These are phyloP conservation scores for Garra rufa DNA, from an alignment of 2,113 vertebrate genomes.

Conservation along the genomic window DNA sequence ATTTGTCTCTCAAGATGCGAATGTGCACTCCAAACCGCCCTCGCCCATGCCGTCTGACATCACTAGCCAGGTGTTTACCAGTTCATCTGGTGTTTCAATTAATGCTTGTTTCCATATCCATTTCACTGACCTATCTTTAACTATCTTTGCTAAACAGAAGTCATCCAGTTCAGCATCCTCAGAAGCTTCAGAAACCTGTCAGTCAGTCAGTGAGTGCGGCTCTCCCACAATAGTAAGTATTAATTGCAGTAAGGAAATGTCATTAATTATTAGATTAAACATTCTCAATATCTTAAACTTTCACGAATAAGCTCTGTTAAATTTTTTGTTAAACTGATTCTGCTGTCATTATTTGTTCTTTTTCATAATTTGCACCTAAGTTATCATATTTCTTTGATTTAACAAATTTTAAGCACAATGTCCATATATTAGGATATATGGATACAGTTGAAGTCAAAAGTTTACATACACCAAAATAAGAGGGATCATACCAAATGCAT, in stretches of 20 bases:
- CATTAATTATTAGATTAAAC: not conserved
- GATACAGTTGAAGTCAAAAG: too few relatives aligned
- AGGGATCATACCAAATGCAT: too few relatives aligned
- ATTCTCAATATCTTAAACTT: not conserved
- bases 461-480: too few relatives aligned
- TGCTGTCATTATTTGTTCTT: not conserved
- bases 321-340: not conserved
- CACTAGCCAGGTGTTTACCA: constrained; percentile 88
- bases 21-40: constrained; percentile 92
- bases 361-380: not conserved
- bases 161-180: constrained; percentile 98
- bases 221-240: constrained; percentile 95
- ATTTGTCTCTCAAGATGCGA: constrained; percentile 94
- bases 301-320: not conserved
- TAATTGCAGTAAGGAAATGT: not conserved
- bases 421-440: not conserved
- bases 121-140: constrained; percentile 28
- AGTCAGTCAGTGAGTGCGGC: constrained; percentile 97
- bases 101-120: constrained; percentile 7
- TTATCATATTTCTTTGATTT: not conserved
- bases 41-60: constrained; percentile 98
- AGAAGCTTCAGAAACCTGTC: constrained; percentile 96
- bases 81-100: not conserved
- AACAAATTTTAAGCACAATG: not conserved
- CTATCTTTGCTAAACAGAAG: constrained; percentile 79